Evolutionary conservation across 2,888 invertebrate genomes (phyloP), one percentile per base, ranked within the genome.

Genomic region (Tricholauxania praeusta): DNA sequence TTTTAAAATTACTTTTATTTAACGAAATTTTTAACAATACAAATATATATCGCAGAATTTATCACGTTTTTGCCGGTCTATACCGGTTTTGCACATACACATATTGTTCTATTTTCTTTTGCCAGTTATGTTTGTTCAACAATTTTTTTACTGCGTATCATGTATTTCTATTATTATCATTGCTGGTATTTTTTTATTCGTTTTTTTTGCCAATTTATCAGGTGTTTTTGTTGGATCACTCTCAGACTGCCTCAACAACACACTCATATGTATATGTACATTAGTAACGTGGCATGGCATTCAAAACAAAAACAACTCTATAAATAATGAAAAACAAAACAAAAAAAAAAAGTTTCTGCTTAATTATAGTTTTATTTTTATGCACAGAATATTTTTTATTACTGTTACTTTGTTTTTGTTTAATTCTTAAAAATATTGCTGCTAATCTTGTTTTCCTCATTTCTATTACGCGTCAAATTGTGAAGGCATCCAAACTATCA

Each of bases 181-280:
- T 63, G 72, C 32, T 70, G 49, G 39, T 39, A 10, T 39, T 39
- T 52, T 59, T 48, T 62, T 59, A 53, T 52, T 71, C 28, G 28
- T 19, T 53, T 28, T 51, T 60, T 66, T 59, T 69, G 81, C 81
- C 81, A 81, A 82, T 81, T 82, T 81, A 82, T 81, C 82, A 82
- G 80, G 82, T 82, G 81, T 79, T 77, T 78, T 80, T 14, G 28
- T 49, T 22, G 47, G 47, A 47, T 32, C 14, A 10, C n/a, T 32
- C 55, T 51, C n/a, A 32, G 32, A 48, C 49, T 55, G 55, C 47
- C 55, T 55, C 47, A 32, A 47, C 8, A 4, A 17, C 47, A 62
- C 19, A 70, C 62, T 53, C 14, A 62, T 47, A 28, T n/a, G n/a
- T n/a, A n/a, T n/a, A n/a, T n/a, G n/a, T n/a, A n/a, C n/a, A n/a